Conservation (phyloP, 2,888 invertebrate genomes). For the Napeogenes sylphis region DNA sequence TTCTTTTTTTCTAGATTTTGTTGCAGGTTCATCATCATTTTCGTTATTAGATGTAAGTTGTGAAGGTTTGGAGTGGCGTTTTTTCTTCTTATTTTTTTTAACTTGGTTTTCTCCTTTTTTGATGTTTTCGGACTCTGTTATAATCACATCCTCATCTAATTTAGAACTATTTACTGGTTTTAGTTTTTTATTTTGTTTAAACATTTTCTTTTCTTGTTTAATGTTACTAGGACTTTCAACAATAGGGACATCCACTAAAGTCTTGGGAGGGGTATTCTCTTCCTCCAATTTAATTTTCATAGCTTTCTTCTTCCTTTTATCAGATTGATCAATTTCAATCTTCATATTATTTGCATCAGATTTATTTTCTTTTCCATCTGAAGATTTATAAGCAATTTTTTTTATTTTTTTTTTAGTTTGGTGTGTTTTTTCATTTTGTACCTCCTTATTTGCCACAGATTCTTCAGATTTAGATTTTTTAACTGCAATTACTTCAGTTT, state of each 20-base stretch:
- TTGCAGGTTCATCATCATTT: slow-evolving; percentile 44
- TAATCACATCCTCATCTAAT: background rate
- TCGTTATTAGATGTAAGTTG: slow-evolving; percentile 26
- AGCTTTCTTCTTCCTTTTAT: slow-evolving; percentile 24
- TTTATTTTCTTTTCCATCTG: slow-evolving; percentile 43
- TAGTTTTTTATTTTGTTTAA: slow-evolving; percentile 40
- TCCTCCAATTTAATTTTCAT: slow-evolving; percentile 30
- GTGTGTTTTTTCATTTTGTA: slow-evolving; percentile 9
- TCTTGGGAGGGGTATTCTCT: slow-evolving; percentile 23
- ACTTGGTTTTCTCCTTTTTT: slow-evolving; percentile 25
- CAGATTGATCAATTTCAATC: slow-evolving; percentile 26
- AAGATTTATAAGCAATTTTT: slow-evolving; percentile 30
- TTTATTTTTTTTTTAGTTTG: slow-evolving; percentile 20
- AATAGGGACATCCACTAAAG: slow-evolving; percentile 11
- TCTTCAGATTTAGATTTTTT: slow-evolving; percentile 61
- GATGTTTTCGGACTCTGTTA: slow-evolving; percentile 6
- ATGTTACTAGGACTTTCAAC: slow-evolving; percentile 19
- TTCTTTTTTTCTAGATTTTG: slow-evolving; percentile 47
- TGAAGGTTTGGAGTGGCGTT: slow-evolving; percentile 34
- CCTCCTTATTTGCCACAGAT: slow-evolving; percentile 26
- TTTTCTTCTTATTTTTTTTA: slow-evolving; percentile 47
- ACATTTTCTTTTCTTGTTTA: slow-evolving; percentile 36
- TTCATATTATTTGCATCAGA: slow-evolving; percentile 26
- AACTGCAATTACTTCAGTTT: slow-evolving; percentile 48
- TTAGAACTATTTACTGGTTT: slow-evolving; percentile 1